Evolutionary conservation across 2,888 invertebrate genomes (phyloP).

Genomic region (Xylophagus ater): DNA sequence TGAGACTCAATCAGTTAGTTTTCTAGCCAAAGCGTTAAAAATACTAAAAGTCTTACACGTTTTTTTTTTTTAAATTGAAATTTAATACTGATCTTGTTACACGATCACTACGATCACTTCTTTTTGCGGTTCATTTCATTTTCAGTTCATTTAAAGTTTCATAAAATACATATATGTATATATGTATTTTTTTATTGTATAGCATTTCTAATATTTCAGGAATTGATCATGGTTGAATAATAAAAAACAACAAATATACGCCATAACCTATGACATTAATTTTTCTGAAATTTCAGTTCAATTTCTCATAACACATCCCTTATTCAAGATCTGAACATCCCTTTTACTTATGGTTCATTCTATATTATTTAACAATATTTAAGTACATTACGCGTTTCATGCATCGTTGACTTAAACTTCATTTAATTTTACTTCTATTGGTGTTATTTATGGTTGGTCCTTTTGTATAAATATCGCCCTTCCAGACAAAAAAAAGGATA

Average conservation of each 20-base stretch:
- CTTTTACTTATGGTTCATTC: constrained; percentile 5
- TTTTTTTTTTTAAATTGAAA: neutral
- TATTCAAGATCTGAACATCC: neutral
- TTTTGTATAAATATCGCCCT: no score
- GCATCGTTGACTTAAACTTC: constrained; percentile 37
- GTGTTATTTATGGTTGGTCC: constrained; percentile 10
- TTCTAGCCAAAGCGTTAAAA: constrained; percentile 6
- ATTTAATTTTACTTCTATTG: constrained; percentile 31
- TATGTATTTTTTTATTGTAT: neutral
- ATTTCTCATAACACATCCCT: no score
- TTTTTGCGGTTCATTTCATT: constrained; percentile 4
- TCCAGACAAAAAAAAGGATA: no score
- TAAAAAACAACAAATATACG: neutral
- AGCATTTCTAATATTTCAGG: neutral
- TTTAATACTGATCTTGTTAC: constrained; percentile 2
- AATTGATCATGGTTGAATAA: neutral
- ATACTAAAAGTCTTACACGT: neutral
- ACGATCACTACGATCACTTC: neutral
- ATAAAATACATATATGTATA: neutral
- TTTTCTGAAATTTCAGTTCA: neutral
- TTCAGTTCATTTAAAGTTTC: neutral
- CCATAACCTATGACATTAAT: constrained; percentile 1
- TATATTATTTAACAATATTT: no score
- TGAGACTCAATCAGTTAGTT: constrained; percentile 10
- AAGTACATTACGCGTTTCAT: constrained; percentile 28